A percentile compares a stretch with the other conserved stretches of the same genome.
Evolutionary conservation across 2,888 invertebrate species (phyloP).

Genomic region (Rugalucina vietnamica): DNA sequence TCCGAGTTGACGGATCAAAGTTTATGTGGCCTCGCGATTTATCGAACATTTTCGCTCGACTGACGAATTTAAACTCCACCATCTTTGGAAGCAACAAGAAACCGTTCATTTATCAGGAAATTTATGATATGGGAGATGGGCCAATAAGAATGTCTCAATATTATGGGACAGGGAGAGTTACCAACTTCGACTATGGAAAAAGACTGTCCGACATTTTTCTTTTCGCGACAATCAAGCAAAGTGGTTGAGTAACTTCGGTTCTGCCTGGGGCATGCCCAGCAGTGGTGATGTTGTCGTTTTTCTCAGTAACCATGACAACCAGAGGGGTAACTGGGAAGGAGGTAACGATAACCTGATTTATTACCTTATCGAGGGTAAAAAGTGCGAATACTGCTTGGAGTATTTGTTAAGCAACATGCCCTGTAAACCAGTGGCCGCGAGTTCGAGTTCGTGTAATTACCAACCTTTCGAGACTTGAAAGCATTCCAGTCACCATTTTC

Average conservation of each 20-base stretch:
- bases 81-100: slow-evolving; percentile 72
- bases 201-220: slow-evolving; percentile 71
- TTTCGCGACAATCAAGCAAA: slow-evolving; percentile 67
- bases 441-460: too few species aligned
- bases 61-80: slow-evolving; percentile 57
- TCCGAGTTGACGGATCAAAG: slow-evolving; percentile 79
- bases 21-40: slow-evolving; percentile 81
- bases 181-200: slow-evolving; percentile 89
- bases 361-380: too few species aligned
- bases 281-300: slow-evolving; percentile 88
- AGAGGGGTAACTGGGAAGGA: slow-evolving; percentile 89
- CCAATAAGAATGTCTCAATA: slow-evolving; percentile 76
- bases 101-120: slow-evolving; percentile 79
- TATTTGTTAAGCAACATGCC: too few species aligned
- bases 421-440: too few species aligned
- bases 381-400: too few species aligned
- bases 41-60: slow-evolving; percentile 55
- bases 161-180: slow-evolving; percentile 86
- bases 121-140: slow-evolving; percentile 79
- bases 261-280: slow-evolving; percentile 78
- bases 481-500: too few species aligned
- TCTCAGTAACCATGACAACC: slow-evolving; percentile 96
- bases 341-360: too few species aligned
- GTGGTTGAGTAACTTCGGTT: slow-evolving; percentile 72
- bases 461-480: too few species aligned